Evolutionary conservation across 2,888 invertebrate species (phyloP), one percentile per base, ranked within the genome.

Genomic region (Lasioglossum zephyrum): DNA sequence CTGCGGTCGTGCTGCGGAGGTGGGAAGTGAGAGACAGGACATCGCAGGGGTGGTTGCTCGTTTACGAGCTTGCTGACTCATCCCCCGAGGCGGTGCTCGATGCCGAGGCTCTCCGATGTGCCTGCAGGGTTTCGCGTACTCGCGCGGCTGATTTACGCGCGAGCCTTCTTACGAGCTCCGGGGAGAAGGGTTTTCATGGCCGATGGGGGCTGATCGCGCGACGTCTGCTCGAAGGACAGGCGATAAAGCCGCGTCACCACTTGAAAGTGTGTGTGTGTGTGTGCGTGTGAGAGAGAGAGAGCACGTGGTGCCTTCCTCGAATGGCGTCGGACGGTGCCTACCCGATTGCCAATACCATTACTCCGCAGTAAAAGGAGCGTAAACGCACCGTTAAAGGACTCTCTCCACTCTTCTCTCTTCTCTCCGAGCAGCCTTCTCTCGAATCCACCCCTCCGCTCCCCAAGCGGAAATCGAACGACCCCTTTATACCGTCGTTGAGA

Each of bases 291-390:
- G 39, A 60, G 75, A 69, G 57, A 73, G 47, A 31, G 63, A 63
- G 31, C 13, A 31, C 76, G 39, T 11, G 60, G 49, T 66, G 39
- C 49, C 22, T n/a, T 36, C 22, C 8, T 69, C 69, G 36, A 79
- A 82, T 79, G 81, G 80, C 82, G 80, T 74, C 66, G 39, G 18
- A 22, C 73, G 81, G 81, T 87, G 89, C 80, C 80, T 86, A 90
- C 80, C 76, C 88, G 86, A 90, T 90, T 87, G 91, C 77, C 90
- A 88, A 92, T 91, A 89, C 82, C 88, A 92, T 92, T 91, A 92
- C 88, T 84, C 78, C 63, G 88, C 82, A 84, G 84, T 92, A 91
- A 92, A 92, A 89, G 89, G 80, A 89, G 79, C 89, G 88, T 90
- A 90, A 91, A 91, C 84, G 89, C 79, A 77, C 79, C 81, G 87